Percentiles rank a stretch among this genome's conserved stretches.
Evolutionary conservation across 2,797 vertebrate genomes (phyloP).

Genomic region (Sebastes steindachneri): DNA sequence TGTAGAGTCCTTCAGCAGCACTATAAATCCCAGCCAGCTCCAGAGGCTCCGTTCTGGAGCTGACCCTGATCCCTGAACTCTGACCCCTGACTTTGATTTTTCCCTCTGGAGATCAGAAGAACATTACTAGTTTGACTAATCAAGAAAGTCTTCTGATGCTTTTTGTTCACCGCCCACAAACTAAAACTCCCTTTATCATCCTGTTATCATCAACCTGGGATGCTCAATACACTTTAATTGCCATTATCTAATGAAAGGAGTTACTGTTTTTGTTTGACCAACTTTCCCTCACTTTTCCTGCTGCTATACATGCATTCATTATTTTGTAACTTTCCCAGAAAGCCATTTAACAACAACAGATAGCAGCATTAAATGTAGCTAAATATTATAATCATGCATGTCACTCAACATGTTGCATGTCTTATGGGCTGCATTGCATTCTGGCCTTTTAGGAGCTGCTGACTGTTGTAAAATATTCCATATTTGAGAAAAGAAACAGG

Average conservation of each 20-base stretch:
- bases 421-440: not conserved
- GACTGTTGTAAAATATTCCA: not conserved
- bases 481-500: not conserved
- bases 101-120: not conserved
- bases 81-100: not conserved
- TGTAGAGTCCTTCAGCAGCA: slow-evolving; percentile 44
- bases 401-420: not conserved
- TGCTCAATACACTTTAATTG: too few species aligned
- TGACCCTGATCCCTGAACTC: slow-evolving; percentile 11
- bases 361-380: not conserved
- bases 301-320: not conserved
- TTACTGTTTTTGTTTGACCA: not conserved
- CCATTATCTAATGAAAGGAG: not conserved
- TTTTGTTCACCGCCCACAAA: not conserved
- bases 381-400: not conserved
- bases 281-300: not conserved
- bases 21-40: slow-evolving; percentile 15
- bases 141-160: not conserved
- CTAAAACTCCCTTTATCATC: not conserved
- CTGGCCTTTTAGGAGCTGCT: not conserved
- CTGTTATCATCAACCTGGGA: not conserved
- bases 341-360: not conserved
- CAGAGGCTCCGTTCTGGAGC: not conserved
- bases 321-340: not conserved
- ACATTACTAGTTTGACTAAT: not conserved